Evolutionary conservation across 2,888 invertebrate species (phyloP).

Genomic region (Gymnoscelis rufifasciata): DNA sequence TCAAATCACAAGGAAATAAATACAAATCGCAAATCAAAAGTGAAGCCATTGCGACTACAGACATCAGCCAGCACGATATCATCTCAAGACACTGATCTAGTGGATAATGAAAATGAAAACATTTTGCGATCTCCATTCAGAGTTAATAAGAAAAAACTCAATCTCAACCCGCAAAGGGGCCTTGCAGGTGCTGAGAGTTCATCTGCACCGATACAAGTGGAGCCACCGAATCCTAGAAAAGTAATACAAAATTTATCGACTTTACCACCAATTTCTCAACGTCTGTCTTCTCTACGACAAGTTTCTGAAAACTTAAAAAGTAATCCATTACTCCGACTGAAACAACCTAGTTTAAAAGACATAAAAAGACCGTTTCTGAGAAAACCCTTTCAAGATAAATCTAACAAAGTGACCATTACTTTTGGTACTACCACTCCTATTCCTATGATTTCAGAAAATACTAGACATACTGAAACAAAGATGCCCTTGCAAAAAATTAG

Average conservation of each 20-base stretch:
- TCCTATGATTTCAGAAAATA: conserved; percentile 14
- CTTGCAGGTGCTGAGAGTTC: conserved; percentile 37
- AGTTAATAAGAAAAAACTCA: conserved; percentile 5
- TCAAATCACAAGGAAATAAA: conserved; percentile 16
- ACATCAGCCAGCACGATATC: conserved; percentile 17
- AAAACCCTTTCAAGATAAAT: conserved; percentile 28
- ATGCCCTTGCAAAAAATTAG: conserved; percentile 1
- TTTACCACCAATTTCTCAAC: conserved; percentile 22
- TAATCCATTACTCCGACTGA: conserved; percentile 17
- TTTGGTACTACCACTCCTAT: conserved; percentile 32
- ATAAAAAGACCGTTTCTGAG: conserved; percentile 21
- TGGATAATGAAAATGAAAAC: conserved; percentile 2
- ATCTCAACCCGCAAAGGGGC: conserved; percentile 3
- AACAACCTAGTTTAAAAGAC: conserved; percentile 23
- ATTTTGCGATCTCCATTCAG: conserved; percentile 3
- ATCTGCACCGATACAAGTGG: conserved; percentile 33
- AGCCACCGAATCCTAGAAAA: conserved; percentile 33
- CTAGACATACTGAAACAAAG: not conserved
- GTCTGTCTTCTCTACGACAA: conserved; percentile 20
- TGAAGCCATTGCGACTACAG: conserved; percentile 20
- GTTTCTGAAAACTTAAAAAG: conserved; percentile 10
- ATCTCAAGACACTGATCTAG: conserved; percentile 12
- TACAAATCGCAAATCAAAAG: conserved; percentile 16
- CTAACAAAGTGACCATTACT: conserved; percentile 39
- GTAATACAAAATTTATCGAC: conserved; percentile 9